A percentile compares a stretch with the other conserved stretches of the same genome.
phyloP scores from a whole-genome alignment of 2,113 vertebrate genomes.

The Scomber colias region DNA sequence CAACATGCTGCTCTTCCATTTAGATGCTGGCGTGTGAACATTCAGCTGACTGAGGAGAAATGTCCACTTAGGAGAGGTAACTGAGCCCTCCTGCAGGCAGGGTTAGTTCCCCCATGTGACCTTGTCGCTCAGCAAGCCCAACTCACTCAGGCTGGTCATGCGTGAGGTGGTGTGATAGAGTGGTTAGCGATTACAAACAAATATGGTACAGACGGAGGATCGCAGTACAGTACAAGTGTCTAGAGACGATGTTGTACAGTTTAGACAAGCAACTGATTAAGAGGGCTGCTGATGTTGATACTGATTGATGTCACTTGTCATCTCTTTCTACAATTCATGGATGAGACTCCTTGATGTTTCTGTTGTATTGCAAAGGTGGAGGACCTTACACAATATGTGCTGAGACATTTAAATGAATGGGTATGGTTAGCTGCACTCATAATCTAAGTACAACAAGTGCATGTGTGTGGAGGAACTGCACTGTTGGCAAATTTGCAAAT shows the following conservation, averaged over 20 bases:
- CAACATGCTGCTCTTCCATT: constrained; percentile 38
- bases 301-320: constrained; percentile 20
- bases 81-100: constrained; percentile 46
- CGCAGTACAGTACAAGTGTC: constrained; percentile 8
- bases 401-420: neutral
- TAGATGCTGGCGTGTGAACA: constrained; percentile 29
- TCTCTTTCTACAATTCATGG: constrained; percentile 18
- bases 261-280: constrained; percentile 32
- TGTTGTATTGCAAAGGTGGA: neutral
- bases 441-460: neutral
- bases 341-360: constrained; percentile 9
- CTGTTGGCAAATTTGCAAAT: constrained; percentile 5
- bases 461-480: constrained; percentile 16
- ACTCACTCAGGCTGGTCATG: constrained; percentile 37
- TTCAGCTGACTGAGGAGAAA: constrained; percentile 70
- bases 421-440: neutral
- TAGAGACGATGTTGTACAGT: constrained; percentile 17
- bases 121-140: constrained; percentile 56
- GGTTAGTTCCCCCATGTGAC: constrained; percentile 47
- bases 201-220: constrained; percentile 22
- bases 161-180: constrained; percentile 33
- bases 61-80: constrained; percentile 65
- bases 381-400: neutral
- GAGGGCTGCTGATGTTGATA: constrained; percentile 13
- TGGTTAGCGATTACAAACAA: constrained; percentile 12